phyloP scores from a whole-genome alignment of 2,888 invertebrate genomes.

The Pelosia muscerda region DNA sequence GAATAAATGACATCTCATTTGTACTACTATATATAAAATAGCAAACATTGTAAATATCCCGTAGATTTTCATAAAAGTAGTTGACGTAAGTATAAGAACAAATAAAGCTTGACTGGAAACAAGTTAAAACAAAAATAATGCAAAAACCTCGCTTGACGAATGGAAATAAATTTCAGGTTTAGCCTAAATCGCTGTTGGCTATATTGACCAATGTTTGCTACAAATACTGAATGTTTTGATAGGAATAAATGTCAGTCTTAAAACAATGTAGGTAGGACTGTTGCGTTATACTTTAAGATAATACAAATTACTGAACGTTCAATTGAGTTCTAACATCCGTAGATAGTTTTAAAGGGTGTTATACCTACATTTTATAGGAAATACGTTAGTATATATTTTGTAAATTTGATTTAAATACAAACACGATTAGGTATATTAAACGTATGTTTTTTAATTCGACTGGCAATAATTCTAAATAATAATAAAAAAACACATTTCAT shows the following conservation, averaged over 20 bases:
- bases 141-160: too few species aligned
- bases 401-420: background rate
- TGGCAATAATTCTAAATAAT: background rate
- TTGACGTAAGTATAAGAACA: too few species aligned
- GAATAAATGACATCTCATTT: too few species aligned
- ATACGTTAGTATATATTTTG: background rate
- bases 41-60: too few species aligned
- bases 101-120: too few species aligned
- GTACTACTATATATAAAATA: too few species aligned
- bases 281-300: slow-evolving; percentile 4
- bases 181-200: too few species aligned
- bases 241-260: background rate
- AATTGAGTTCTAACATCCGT: background rate
- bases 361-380: background rate
- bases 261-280: background rate
- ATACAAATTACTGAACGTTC: background rate
- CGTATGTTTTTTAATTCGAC: background rate
- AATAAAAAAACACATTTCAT: background rate
- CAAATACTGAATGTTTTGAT: background rate
- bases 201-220: background rate
- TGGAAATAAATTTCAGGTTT: too few species aligned
- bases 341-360: background rate
- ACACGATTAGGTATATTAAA: too few species aligned
- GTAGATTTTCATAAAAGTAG: too few species aligned
- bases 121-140: too few species aligned